These are phyloP conservation scores for Telmatochromis brachygnathus DNA, from an alignment of 2,113 vertebrate genomes.

Conservation along the genomic window DNA sequence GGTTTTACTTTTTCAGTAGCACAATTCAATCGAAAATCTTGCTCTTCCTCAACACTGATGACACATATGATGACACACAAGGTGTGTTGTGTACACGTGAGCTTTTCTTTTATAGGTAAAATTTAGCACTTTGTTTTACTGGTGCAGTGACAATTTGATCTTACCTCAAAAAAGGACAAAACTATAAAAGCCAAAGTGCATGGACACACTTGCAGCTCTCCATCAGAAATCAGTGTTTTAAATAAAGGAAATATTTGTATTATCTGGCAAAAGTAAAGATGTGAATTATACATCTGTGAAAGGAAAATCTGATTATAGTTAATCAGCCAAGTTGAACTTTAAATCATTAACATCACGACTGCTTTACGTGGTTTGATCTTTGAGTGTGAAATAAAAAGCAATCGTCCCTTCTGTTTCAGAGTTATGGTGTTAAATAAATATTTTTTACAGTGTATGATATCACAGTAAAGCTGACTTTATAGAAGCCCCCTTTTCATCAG, in stretches of 20 bases:
- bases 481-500: not conserved
- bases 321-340: not conserved
- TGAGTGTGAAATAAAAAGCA: not conserved
- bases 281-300: not conserved
- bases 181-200: not conserved
- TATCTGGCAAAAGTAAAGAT: not conserved
- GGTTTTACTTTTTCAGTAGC: not conserved
- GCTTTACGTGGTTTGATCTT: not conserved
- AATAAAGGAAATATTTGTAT: not conserved
- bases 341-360: not conserved
- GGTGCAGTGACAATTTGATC: not conserved
- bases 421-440: fast-evolving
- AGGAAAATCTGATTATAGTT: not conserved
- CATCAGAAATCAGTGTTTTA: not conserved
- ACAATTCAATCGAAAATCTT: not conserved
- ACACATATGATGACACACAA: not conserved
- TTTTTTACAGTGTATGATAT: not conserved
- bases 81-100: not conserved
- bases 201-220: fast-evolving
- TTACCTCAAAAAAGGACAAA: not conserved
- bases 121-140: not conserved
- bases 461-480: not conserved
- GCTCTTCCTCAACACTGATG: not conserved
- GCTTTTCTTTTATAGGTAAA: not conserved
- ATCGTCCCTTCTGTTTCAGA: fast-evolving